Evolutionary conservation across 1,140 invertebrate genomes (phyloP).

Genomic region (Ceratina calcarata): DNA sequence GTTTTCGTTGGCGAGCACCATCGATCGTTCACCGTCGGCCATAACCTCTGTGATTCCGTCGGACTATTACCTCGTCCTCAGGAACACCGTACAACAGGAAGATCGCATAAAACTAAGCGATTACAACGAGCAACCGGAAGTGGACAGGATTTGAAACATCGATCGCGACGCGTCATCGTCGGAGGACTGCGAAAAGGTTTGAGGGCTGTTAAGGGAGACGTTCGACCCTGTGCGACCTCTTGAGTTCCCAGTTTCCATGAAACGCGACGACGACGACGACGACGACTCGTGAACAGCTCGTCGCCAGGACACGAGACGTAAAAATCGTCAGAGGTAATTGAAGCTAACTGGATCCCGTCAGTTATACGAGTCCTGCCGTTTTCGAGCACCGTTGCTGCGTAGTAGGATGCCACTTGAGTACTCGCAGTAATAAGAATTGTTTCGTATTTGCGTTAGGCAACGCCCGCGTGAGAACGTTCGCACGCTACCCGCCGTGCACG

Average conservation of each 20-base stretch:
- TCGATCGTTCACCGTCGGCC: constrained; percentile 59
- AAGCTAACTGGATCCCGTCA: no score
- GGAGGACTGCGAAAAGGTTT: background rate
- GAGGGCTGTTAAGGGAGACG: constrained; percentile 3
- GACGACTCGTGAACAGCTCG: no score
- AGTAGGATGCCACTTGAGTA: background rate
- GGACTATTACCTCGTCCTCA: background rate
- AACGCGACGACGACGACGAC: background rate
- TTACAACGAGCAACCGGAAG: background rate
- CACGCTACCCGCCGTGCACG: background rate
- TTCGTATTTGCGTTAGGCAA: constrained; percentile 21
- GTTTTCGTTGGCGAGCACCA: constrained; percentile 53
- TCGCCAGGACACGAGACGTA: no score
- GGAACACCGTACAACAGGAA: no score
- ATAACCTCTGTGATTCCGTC: constrained; percentile 56
- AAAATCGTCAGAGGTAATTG: background rate
- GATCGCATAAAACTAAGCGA: background rate
- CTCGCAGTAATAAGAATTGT: background rate
- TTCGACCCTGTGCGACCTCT: constrained; percentile 14
- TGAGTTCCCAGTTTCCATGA: constrained; percentile 17
- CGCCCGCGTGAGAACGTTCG: constrained; percentile 42
- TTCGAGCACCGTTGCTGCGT: background rate
- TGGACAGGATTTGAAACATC: no score
- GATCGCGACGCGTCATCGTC: background rate
- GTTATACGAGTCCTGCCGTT: background rate